These are phyloP conservation scores for Ciconia stormi DNA, from an alignment of 2,113 vertebrate genomes.

Conservation along the genomic window DNA sequence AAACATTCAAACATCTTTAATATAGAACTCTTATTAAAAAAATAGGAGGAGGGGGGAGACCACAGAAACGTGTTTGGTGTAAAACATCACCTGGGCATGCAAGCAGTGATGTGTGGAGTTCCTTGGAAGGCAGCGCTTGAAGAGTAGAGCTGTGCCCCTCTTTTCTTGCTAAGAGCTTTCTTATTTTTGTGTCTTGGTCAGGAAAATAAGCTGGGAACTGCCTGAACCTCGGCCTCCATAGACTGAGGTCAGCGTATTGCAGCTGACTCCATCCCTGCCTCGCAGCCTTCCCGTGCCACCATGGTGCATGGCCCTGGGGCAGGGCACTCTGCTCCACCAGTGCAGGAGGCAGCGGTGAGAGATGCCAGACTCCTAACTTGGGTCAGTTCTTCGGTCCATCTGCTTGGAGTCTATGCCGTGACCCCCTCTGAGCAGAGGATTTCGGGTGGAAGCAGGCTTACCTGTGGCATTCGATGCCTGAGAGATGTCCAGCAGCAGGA, in stretches of 20 bases:
- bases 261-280: not conserved
- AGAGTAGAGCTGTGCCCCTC: no score
- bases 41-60: not conserved
- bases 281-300: not conserved
- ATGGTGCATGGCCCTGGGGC: accelerated
- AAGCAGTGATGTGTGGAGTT: not conserved
- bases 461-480: not conserved
- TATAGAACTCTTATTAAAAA: not conserved
- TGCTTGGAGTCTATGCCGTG: not conserved
- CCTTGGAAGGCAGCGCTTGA: not conserved
- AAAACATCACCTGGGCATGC: not conserved
- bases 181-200: not conserved
- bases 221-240: not conserved
- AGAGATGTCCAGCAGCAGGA: not conserved
- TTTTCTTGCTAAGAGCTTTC: not conserved
- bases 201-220: not conserved
- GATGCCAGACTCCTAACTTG: not conserved
- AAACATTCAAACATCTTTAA: not conserved
- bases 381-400: not conserved
- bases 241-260: not conserved
- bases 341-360: not conserved
- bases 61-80: not conserved
- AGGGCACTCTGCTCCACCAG: not conserved
- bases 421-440: no score
- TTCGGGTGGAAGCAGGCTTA: not conserved